Base-by-base conservation (phyloP, 2,113 vertebrate genomes). In the Myrmecophaga tridactyla region DNA sequence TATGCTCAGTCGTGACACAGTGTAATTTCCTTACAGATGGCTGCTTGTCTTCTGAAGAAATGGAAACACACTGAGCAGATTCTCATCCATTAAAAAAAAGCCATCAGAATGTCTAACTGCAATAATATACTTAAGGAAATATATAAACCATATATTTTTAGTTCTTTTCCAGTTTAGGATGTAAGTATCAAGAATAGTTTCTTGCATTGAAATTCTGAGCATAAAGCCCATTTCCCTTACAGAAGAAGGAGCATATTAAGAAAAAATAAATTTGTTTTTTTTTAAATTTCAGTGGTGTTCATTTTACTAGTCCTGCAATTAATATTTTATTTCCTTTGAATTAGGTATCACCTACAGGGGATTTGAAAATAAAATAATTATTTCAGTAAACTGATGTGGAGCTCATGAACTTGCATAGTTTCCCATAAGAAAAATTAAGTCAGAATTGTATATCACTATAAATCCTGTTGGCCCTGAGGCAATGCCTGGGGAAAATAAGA, bases 391-490 rank as follows among this genome's bases (percentile, higher is more conserved):
- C 93, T 60, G 39, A 7, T 70, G 1, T 78, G 65, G n/a, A 60
- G 43, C 75, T 97, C 75, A 56, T 86, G 90, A 92, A 94, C 92
- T 94, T 88, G 70, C 51, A 82, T 95, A 85, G 81, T 95, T 88
- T 94, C 72, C 88, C 65, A 72, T 29, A 76, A 95, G 95, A 96
- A 96, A 92, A 93, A 89, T 93, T 69, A 94, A 93, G 58, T 96
- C 56, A 60, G 63, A 83, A 92, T 92, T 96, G 83, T 80, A 10
- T 87, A 92, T 87, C 46, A 72, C 46, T 65, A 15, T 15, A 41
- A 60, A 86, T 70, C 56, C 92, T 92, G 63, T 41, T 90, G 60
- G 63, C 67, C 86, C 51, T 2, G 23, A 34, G 85, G 70, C 58
- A 17, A 11, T 11, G 41, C 56, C 78, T 84, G 25, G 63, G 15